Percentiles rank a stretch among this genome's conserved stretches.
phyloP scores from a whole-genome alignment of 2,113 vertebrate species.

The Chauna torquata region DNA sequence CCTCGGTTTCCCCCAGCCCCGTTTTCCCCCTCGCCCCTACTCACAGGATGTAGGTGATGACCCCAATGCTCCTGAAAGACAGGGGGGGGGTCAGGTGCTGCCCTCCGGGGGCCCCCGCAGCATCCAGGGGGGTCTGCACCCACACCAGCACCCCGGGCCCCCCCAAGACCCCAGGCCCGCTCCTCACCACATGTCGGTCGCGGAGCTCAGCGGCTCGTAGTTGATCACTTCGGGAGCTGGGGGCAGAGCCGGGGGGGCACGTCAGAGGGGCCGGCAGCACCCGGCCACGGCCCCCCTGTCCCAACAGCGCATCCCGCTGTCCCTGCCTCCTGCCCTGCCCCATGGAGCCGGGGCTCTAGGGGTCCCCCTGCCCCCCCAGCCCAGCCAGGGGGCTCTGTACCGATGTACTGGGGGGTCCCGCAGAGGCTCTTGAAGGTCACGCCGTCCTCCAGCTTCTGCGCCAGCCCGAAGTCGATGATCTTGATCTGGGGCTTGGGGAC shows the following conservation, averaged over 20 bases:
- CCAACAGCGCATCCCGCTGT: not conserved
- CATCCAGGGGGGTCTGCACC: not conserved
- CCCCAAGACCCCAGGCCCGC: too few species aligned
- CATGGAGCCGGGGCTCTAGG: not conserved
- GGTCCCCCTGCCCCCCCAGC: not conserved
- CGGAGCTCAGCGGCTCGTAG: constrained; percentile 71
- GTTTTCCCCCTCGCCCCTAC: not conserved
- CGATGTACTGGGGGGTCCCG: constrained; percentile 88
- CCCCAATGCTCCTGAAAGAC: constrained; percentile 81
- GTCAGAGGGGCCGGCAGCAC: not conserved
- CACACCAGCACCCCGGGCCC: not conserved
- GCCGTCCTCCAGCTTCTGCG: constrained; percentile 72
- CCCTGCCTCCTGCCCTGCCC: not conserved
- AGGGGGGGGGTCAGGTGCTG: not conserved
- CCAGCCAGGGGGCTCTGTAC: constrained; percentile 50
- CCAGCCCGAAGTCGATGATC: constrained; percentile 83
- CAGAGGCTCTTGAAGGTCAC: constrained; percentile 75
- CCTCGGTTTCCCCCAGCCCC: not conserved
- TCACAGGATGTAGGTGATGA: constrained; percentile 86
- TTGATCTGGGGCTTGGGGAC: constrained; percentile 73
- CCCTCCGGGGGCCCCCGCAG: not conserved
- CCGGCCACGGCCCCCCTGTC: fast-evolving
- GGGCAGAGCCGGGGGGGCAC: not conserved
- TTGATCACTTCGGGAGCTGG: constrained; percentile 81
- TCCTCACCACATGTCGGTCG: constrained; percentile 83